Evolutionary conservation across 2,113 vertebrate species (phyloP).

Genomic region (Equus przewalskii): DNA sequence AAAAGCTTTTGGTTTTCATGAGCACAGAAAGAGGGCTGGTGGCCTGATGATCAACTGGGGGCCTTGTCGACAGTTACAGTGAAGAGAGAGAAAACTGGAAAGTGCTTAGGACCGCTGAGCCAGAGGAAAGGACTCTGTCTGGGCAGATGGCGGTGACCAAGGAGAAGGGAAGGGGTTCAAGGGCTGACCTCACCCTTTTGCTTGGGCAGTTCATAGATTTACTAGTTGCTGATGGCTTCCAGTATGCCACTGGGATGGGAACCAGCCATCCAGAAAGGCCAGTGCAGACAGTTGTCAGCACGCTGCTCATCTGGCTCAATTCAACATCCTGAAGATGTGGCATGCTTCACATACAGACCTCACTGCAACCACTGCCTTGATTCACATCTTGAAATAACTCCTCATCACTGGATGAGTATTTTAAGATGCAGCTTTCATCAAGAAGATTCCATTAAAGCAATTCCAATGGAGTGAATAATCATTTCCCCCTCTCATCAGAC

Average conservation of each 20-base stretch:
- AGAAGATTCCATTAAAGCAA: slow-evolving; percentile 69
- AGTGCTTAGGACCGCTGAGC: not conserved
- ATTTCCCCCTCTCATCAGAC: slow-evolving; percentile 60
- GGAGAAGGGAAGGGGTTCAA: not conserved
- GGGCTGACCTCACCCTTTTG: not conserved
- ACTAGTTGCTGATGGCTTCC: not conserved
- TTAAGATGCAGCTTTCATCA: slow-evolving; percentile 78
- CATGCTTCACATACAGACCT: not conserved
- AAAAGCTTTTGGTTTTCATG: not conserved
- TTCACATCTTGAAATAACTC: slow-evolving; percentile 75
- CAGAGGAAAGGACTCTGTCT: not conserved
- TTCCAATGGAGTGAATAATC: slow-evolving; percentile 67
- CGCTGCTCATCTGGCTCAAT: not conserved
- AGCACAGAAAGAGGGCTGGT: not conserved
- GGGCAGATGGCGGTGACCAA: not conserved
- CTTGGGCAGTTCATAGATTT: not conserved
- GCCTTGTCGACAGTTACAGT: not conserved
- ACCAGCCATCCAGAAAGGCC: not conserved
- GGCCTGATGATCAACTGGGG: not conserved
- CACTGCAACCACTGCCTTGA: not conserved
- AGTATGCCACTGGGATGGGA: not conserved
- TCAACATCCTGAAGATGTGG: not conserved
- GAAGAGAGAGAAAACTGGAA: not conserved
- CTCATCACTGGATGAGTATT: slow-evolving; percentile 71
- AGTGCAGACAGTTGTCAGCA: not conserved